Evolutionary conservation across 2,888 invertebrate genomes (phyloP).

Genomic region (Trichopria drosophilae): DNA sequence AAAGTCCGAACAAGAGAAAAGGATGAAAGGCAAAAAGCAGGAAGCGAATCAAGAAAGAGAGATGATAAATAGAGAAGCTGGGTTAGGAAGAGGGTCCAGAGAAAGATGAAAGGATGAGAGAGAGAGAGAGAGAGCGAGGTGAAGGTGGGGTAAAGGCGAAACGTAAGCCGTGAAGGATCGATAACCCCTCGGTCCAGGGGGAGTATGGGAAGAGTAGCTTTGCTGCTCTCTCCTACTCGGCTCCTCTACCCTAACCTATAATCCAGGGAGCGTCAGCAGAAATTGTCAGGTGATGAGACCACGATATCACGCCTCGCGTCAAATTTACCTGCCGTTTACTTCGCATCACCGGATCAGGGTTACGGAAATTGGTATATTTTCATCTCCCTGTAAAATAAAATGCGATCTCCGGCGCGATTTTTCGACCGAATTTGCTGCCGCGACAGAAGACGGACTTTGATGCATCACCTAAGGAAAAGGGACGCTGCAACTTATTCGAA

Average conservation of each 20-base stretch:
- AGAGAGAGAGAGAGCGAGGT: background rate
- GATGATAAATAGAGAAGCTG: slow-evolving; percentile 13
- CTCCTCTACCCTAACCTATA: too few relatives aligned
- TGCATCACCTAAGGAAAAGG: too few relatives aligned
- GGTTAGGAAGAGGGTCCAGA: background rate
- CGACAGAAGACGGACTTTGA: too few relatives aligned
- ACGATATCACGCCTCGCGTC: slow-evolving; percentile 19
- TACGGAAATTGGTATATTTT: slow-evolving; percentile 28
- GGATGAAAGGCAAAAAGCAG: slow-evolving; percentile 23
- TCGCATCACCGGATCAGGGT: background rate
- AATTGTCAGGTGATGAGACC: slow-evolving; percentile 29
- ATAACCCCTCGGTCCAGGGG: too few relatives aligned
- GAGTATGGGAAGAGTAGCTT: too few relatives aligned
- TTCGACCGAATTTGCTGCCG: too few relatives aligned
- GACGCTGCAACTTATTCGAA: too few relatives aligned
- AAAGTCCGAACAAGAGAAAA: background rate
- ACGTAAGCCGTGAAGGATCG: too few relatives aligned
- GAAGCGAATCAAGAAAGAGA: background rate
- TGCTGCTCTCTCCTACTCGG: too few relatives aligned
- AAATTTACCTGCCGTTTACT: slow-evolving; percentile 21
- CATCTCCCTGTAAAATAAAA: slow-evolving; percentile 19
- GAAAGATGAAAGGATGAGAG: background rate
- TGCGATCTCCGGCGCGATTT: too few relatives aligned
- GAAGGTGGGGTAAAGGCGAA: background rate
- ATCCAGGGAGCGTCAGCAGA: slow-evolving; percentile 26